Evolutionary conservation across 1,140 invertebrate species (phyloP), one percentile per base, ranked within the genome.

Genomic region (Philotrypesis tridentata): DNA sequence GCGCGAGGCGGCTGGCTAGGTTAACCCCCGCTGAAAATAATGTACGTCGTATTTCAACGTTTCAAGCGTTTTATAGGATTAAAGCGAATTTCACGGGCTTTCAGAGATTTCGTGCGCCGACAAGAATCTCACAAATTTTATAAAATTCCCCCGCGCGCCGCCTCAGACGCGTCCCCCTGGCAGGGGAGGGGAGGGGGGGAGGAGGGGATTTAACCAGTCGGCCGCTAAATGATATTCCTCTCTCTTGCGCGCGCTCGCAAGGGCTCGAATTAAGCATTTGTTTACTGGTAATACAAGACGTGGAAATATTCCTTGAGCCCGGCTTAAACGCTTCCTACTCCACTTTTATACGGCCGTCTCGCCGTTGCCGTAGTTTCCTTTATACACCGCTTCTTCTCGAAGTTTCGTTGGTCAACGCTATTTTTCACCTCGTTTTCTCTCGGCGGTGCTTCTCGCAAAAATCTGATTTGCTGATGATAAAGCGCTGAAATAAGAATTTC

Each of bases 31-130:
- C 23, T 74, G 72, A 74, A 74, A 74, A 74, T 74, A 74, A 60
- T 74, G 72, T 60, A 17, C 27, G 43, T 29, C 29, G 48, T 60
- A 74, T 74, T 74, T 55, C 72, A 74, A 60, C 40, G 27, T 74
- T 74, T 74, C 70, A 60, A 74, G 37, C 70, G n/a, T 72, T 72
- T 72, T 43, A 72, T 43, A 72, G 48, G 40, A 74, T 74, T 74
- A 74, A 74, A 74, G 43, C 23, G 40, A 74, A 74, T 74, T 74
- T 74, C 72, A 31, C 72, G 72, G 40, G 48, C 40, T 74, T 55
- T 29, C 40, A 31, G 43, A 74, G 48, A 60, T 60, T 74, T 74
- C 17, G 25, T 25, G 33, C 70, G 14, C 70, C 40, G 70, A 40
- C 33, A 72, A 48, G 70, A 72, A 72, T 25, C 37, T 48, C 70